Evolutionary conservation across 92 coral and sea anemone species (phyloP), one percentile per base, ranked within the genome.

Genomic region (Porites evermanni): DNA sequence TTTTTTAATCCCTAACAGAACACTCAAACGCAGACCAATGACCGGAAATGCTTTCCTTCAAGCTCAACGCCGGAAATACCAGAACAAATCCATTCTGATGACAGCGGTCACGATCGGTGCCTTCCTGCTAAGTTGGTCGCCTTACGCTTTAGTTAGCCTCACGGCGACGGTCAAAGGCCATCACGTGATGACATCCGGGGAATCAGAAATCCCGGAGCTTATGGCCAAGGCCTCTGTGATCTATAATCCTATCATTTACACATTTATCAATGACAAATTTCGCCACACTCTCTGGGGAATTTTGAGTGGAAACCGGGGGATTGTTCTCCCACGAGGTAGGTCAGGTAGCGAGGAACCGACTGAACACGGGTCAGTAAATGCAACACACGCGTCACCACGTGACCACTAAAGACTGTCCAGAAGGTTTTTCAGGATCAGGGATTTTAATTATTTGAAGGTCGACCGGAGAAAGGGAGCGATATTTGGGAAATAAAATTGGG

Each of bases 161-260:
- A 32, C 74, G 10, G 90, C 93, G 18, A 90, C 84, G 53, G 32
- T 88, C 82, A 82, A 59, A 58, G 83, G 87, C 20, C 38, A 64
- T 18, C 80, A 88, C 44, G 77, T 93, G 12, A 32, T 93, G n/a
- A 65, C 53, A 54, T 68, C 91, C 54, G 88, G 87, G 4, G 92
- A 74, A 24, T 91, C 95, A 2, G 86, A 87, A 53, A 53, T 88
- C 66, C 95, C 95, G 1, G 94, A 93, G 52, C 89, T 93, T 38
- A 71, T 93, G 93, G 95, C 95, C 17, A 93, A 93, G 72, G 93
- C 93, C 12, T 93, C 95, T 2, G 95, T 93, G 20, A 81, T 93
- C 12, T 93, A 83, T 82, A 93, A 93, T 69, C 95, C 95, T 12
- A 74, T 93, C 8, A 75, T 93, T 38, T 93, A 90, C 85, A 81